Percentiles rank a stretch among this genome's conserved stretches.
Conservation (phyloP, 2,888 invertebrate genomes). For the Sminthurinus aureus region DNA sequence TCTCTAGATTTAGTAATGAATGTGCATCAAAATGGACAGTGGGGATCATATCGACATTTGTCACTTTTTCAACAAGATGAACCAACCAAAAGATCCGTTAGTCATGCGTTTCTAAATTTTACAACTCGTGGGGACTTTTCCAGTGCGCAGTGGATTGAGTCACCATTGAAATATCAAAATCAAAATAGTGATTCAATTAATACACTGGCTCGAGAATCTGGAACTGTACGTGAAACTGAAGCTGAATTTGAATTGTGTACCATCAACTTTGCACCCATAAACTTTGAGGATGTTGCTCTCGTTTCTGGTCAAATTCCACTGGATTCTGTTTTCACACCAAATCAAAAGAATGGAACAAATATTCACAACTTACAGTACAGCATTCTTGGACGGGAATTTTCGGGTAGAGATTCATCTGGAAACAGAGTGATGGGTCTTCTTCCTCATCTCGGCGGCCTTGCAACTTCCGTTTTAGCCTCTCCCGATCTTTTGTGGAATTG, state of each 20-base stretch:
- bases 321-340: constrained; percentile 65
- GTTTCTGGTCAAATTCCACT: constrained; percentile 88
- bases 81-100: too few species aligned
- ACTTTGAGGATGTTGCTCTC: constrained; percentile 95
- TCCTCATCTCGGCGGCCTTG: constrained; percentile 61
- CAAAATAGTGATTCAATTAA: not conserved
- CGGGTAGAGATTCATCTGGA: constrained; percentile 64
- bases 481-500: constrained; percentile 66
- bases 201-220: too few species aligned
- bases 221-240: too few species aligned
- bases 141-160: constrained; percentile 92
- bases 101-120: constrained; percentile 93
- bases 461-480: constrained; percentile 67
- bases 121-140: constrained; percentile 91
- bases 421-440: constrained; percentile 65
- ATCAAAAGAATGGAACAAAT: too few species aligned
- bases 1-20: constrained; percentile 65
- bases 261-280: constrained; percentile 80
- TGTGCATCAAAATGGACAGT: constrained; percentile 67
- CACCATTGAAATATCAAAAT: constrained; percentile 69
- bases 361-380: not conserved
- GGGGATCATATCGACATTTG: constrained; percentile 79
- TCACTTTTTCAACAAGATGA: constrained; percentile 62
- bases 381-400: constrained; percentile 64
- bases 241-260: not conserved